Base-by-base conservation (phyloP, 2,888 invertebrate genomes). In the Bibio marci region DNA sequence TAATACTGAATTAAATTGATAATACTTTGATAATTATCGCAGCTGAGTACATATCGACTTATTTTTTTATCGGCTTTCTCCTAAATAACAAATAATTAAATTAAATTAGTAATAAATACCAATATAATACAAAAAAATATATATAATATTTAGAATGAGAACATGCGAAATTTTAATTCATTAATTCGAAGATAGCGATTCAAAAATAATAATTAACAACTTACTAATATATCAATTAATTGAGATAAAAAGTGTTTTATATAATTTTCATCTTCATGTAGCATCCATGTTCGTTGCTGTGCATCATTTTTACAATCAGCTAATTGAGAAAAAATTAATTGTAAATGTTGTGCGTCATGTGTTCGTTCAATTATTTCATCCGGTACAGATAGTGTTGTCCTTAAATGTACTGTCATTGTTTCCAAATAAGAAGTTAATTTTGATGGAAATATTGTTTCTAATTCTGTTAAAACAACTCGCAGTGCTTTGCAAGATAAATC, bases 211-310 rank as follows among this genome's bases (percentile, higher is more conserved):
- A n/a, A n/a, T n/a, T n/a, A 43, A 36, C 37, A 33, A 51, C 62
- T 56, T 63, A 83, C 85, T 71, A 87, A 67, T 52, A 87, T 85
- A 45, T 81, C 81, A 37, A 80, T 80, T 18, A 86, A 66, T 57
- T 86, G 83, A 40, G 76, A 71, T 41, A 94, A 68, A 57, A 88
- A 83, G 43, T 85, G 81, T 43, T 78, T 76, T 53, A 94, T 92
- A 48, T 83, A 80, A 43, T 74, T 73, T 47, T 92, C 91, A 57
- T 94, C 94, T 56, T 94, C 92, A 56, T 92, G 86, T 25, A 94
- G 65, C 58, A 88, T 86, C 94, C 94, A 94, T 48, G 87, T 90
- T 41, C 94, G 68, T 54, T 95, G 94, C 54, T 95, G 92, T 0
- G 90, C 85, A 57, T 94, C 94, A 54, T 92, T 88, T 48, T 91